These are phyloP conservation scores for Caenorhabditis sp. DNA, from an alignment of 2,888 invertebrate genomes.

Conservation along the genomic window DNA sequence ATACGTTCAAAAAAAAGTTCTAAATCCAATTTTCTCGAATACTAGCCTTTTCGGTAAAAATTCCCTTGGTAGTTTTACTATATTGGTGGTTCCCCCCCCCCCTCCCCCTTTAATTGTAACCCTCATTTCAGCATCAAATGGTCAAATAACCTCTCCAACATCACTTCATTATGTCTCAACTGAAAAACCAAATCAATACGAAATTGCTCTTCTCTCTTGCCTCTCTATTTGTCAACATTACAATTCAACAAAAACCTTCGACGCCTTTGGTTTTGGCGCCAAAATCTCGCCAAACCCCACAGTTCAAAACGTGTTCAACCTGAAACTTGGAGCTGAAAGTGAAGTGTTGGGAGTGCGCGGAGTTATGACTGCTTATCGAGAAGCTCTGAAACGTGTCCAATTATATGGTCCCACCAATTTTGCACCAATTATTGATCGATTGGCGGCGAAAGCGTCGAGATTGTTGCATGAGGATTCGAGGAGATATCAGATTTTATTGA, in stretches of 20 bases:
- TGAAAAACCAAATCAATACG: constrained; percentile 74
- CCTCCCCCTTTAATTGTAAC: too few relatives aligned
- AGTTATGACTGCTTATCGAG: constrained; percentile 75
- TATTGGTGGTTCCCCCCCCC: too few relatives aligned
- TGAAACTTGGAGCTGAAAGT: constrained; percentile 57
- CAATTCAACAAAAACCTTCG: constrained; percentile 74
- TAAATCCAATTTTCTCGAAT: too few relatives aligned
- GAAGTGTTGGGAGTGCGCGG: constrained; percentile 73
- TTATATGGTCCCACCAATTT: constrained; percentile 77
- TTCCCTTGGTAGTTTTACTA: too few relatives aligned
- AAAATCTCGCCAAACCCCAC: constrained; percentile 74
- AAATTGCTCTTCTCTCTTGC: constrained; percentile 71
- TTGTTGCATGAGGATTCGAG: constrained; percentile 38
- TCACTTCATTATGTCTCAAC: constrained; percentile 73
- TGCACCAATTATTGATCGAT: constrained; percentile 76
- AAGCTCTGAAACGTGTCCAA: constrained; percentile 71
- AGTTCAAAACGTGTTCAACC: constrained; percentile 75
- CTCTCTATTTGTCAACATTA: constrained; percentile 65
- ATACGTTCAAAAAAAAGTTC: too few relatives aligned
- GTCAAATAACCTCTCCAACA: constrained; percentile 71
- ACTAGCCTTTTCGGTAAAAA: too few relatives aligned
- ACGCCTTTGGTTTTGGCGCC: constrained; percentile 76
- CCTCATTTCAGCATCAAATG: constrained; percentile 73
- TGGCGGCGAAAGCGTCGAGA: constrained; percentile 65
- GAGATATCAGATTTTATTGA: constrained; percentile 74